These are phyloP conservation scores for Chorisops tibialis DNA, from an alignment of 2,888 invertebrate genomes.

Conservation along the genomic window DNA sequence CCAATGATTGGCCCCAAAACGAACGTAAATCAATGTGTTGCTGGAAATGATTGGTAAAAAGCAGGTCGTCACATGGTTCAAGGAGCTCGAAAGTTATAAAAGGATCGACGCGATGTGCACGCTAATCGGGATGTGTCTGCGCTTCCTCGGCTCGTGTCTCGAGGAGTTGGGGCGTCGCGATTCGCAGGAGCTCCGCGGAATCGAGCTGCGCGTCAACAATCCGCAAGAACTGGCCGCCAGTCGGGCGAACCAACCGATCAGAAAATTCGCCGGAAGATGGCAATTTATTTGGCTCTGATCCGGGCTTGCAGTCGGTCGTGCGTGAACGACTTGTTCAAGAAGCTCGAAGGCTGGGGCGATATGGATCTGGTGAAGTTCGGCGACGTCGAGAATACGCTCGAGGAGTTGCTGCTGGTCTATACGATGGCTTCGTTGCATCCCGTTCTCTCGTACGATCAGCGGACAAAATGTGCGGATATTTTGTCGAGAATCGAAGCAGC, in stretches of 20 bases:
- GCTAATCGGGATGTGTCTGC: conserved; percentile 92
- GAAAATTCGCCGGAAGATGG: conserved; percentile 79
- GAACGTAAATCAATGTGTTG: conserved; percentile 42
- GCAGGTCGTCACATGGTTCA: conserved; percentile 97
- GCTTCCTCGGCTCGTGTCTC: conserved; percentile 90
- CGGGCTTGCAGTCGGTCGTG: conserved; percentile 87
- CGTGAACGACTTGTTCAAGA: conserved; percentile 81
- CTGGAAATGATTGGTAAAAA: conserved; percentile 97
- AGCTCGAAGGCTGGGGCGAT: conserved; percentile 70
- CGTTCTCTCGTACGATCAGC: conserved; percentile 91
- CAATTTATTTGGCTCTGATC: conserved; percentile 82
- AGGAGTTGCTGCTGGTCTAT: conserved; percentile 82
- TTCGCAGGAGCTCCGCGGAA: conserved; percentile 85
- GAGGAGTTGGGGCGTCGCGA: conserved; percentile 93
- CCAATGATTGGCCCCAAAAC: too few relatives aligned
- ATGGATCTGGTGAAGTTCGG: conserved; percentile 64
- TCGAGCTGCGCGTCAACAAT: conserved; percentile 85
- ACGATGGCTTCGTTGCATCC: conserved; percentile 94
- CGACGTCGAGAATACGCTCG: conserved; percentile 67
- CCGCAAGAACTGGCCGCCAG: conserved; percentile 65
- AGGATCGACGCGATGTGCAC: conserved; percentile 96
- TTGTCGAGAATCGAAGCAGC: conserved; percentile 67
- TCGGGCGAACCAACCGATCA: conserved; percentile 60
- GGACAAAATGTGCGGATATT: conserved; percentile 74
- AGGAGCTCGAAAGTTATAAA: conserved; percentile 91